A percentile compares a stretch with the other conserved stretches of the same genome.
phyloP scores from a whole-genome alignment of 2,797 vertebrate species.

The Anguilla obscura region DNA sequence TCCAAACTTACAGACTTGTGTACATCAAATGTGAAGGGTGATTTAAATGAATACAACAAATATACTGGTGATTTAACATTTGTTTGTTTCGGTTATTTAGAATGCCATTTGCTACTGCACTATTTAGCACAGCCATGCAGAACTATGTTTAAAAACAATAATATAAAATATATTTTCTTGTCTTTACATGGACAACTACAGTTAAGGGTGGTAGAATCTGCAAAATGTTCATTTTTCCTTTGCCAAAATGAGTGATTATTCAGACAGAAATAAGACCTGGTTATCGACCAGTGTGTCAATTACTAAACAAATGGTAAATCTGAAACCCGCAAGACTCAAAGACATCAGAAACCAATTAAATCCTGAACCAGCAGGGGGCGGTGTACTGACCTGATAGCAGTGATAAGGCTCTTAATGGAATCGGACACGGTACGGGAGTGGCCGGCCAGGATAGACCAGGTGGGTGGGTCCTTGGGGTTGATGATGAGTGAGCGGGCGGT shows the following conservation, averaged over 20 bases:
- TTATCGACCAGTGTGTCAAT: neutral
- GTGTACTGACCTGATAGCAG: slow-evolving; percentile 87
- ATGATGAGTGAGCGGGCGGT: slow-evolving; percentile 92
- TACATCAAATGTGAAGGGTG: neutral
- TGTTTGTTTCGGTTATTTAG: neutral
- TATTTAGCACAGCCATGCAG: neutral
- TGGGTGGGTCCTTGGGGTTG: slow-evolving; percentile 96
- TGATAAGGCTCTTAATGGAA: slow-evolving; percentile 98
- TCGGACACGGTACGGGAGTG: slow-evolving; percentile 96
- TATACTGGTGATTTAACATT: neutral
- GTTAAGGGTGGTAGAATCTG: neutral
- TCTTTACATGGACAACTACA: neutral
- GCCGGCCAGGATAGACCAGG: slow-evolving; percentile 92
- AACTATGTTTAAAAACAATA: neutral
- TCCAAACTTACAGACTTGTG: no score
- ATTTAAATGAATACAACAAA: neutral
- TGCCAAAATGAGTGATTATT: neutral
- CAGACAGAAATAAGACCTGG: neutral
- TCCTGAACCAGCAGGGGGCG: neutral
- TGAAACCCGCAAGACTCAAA: neutral
- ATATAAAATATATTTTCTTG: neutral
- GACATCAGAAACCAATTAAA: neutral
- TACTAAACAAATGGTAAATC: neutral
- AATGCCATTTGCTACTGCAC: neutral
- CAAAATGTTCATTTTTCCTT: neutral